phyloP scores from a whole-genome alignment of 37 sponge, comb jelly and placozoan genomes.

The Agelas oroides region DNA sequence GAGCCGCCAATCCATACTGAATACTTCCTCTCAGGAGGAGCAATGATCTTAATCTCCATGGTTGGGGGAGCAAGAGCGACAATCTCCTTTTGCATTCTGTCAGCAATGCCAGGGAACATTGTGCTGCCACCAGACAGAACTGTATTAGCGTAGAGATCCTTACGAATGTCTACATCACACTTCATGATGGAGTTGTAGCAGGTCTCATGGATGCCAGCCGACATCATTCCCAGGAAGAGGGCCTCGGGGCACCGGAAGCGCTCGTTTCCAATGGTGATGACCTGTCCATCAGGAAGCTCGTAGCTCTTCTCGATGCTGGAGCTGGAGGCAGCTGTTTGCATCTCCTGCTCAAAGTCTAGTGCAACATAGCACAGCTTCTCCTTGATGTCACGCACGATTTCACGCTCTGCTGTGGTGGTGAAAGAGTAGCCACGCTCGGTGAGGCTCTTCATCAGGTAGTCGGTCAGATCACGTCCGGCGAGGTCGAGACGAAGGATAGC shows the following conservation, averaged over 20 bases:
- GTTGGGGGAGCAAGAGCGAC: constrained; percentile 96
- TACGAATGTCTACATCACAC: constrained; percentile 99
- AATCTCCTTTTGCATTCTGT: constrained; percentile 99
- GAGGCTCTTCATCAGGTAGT: constrained; percentile 97
- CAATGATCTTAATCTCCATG: constrained; percentile 99
- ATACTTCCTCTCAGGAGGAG: constrained; percentile 99
- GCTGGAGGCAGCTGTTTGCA: constrained; percentile 91
- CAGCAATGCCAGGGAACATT: constrained; percentile 97
- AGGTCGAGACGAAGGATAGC: constrained; percentile 96
- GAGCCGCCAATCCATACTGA: constrained; percentile 99
- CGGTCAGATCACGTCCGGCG: constrained; percentile 96
- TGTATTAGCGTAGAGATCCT: constrained; percentile 99
- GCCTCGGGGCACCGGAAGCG: constrained; percentile 96
- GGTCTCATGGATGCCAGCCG: constrained; percentile 99
- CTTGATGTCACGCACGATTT: constrained; percentile 99
- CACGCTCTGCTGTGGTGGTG: constrained; percentile 97
- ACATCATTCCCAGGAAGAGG: constrained; percentile 95
- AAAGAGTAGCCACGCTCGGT: constrained; percentile 95
- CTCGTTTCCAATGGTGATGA: constrained; percentile 98
- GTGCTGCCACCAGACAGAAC: constrained; percentile 98
- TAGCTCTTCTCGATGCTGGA: constrained; percentile 97
- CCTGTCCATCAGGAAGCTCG: constrained; percentile 99
- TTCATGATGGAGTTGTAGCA: constrained; percentile 99
- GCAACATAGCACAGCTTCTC: constrained; percentile 99
- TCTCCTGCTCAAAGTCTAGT: constrained; percentile 97